Evolutionary conservation across 1,140 invertebrate species (phyloP).

Genomic region (Bombyx mori): DNA sequence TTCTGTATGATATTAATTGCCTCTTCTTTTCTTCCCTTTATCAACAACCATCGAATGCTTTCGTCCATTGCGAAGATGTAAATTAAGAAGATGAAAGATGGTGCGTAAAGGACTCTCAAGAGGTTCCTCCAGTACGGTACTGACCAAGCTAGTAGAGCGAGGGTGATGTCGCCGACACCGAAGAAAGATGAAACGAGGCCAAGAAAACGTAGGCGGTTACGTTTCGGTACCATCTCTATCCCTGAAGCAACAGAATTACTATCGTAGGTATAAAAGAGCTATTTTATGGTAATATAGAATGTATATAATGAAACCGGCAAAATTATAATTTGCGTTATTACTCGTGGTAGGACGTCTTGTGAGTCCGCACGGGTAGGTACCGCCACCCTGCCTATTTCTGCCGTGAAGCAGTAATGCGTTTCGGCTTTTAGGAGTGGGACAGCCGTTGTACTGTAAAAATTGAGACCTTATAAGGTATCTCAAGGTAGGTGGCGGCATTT

Average conservation of each 20-base stretch:
- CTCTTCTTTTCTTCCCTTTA: slow-evolving; percentile 49
- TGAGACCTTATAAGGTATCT: neutral
- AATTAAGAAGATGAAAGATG: slow-evolving; percentile 13
- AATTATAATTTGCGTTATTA: too few relatives aligned
- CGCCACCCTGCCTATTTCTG: too few relatives aligned
- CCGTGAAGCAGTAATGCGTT: too few relatives aligned
- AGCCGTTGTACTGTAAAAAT: too few relatives aligned
- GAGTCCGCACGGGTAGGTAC: too few relatives aligned
- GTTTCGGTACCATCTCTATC: slow-evolving; percentile 20
- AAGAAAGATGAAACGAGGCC: slow-evolving; percentile 6
- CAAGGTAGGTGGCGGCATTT: too few relatives aligned
- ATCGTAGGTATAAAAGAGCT: too few relatives aligned
- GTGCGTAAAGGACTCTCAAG: slow-evolving; percentile 18
- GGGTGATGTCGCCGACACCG: slow-evolving; percentile 3
- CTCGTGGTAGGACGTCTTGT: too few relatives aligned
- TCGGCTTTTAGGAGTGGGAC: too few relatives aligned
- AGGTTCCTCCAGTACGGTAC: slow-evolving; percentile 20
- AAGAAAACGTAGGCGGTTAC: slow-evolving; percentile 9
- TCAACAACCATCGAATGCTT: slow-evolving; percentile 74
- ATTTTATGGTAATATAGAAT: neutral
- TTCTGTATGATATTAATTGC: slow-evolving; percentile 12
- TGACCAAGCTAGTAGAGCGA: slow-evolving; percentile 11
- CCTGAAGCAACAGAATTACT: slow-evolving; percentile 8
- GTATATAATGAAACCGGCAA: neutral
- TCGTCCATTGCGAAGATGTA: slow-evolving; percentile 18